Evolutionary conservation across 1,140 invertebrate genomes (phyloP), one percentile per base, ranked within the genome.

Genomic region (Phortica variegata): DNA sequence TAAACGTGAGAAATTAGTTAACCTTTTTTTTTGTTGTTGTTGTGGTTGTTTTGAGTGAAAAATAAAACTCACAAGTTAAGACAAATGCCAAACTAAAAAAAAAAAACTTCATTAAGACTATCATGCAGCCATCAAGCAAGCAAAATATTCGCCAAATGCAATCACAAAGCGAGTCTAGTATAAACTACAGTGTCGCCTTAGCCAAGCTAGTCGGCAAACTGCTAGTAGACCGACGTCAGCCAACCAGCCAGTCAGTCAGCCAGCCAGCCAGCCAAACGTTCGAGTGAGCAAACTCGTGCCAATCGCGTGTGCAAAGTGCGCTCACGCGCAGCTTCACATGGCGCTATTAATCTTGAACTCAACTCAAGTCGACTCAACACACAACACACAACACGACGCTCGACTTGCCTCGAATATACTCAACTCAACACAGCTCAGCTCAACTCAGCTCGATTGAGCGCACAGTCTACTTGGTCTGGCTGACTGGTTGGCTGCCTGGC

Each of bases 271-370:
- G 43, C 56, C 56, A 50, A 46, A 34, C 36, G 52, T 47, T n/a
- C 9, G 4, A 18, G 5, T 21, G 20, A 48, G 49, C 47, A 68
- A 72, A 68, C 68, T 61, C 68, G 68, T 72, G 68, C 68, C 68
- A 72, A 72, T 72, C 68, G 68, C 68, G 68, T 72, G 68, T 60
- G 56, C 60, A 65, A 61, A 59, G 63, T 61, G 63, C 58, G 68
- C 62, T 56, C 60, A n/a, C n/a, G n/a, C n/a, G 57, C 49, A 47
- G 50, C 60, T 54, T 52, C 47, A 31, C 34, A 52, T 56, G 48
- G 34, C 23, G 56, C 62, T 61, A 66, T 66, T 66, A 68, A 66
- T 66, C 63, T 66, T 66, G 54, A 52, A 52, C 60, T 53, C 50
- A 58, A 26, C n/a, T n/a, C n/a, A n/a, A n/a, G n/a, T 59, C 40